Evolutionary conservation across 1,140 invertebrate species (phyloP).

Genomic region (Drosophila seguyi): DNA sequence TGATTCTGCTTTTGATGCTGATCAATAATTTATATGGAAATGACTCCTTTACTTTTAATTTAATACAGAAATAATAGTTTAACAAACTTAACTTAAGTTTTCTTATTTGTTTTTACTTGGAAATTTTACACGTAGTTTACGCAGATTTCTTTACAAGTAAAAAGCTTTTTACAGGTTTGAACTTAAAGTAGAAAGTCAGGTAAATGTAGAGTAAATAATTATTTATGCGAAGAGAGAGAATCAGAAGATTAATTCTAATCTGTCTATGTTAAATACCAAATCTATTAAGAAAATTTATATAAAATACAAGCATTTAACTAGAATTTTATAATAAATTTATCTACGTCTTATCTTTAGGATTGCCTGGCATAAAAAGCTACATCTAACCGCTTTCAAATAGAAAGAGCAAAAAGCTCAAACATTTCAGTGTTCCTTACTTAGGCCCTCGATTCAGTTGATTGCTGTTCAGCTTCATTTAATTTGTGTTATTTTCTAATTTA

Average conservation of each 20-base stretch:
- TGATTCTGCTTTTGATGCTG: too few relatives aligned
- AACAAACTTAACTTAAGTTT: too few relatives aligned
- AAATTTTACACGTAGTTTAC: neutral
- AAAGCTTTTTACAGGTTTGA: neutral
- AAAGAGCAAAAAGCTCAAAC: constrained; percentile 18
- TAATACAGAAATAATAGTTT: neutral
- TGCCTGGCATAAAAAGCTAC: constrained; percentile 15
- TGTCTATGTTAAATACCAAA: neutral
- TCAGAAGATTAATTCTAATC: neutral
- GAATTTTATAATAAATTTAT: neutral
- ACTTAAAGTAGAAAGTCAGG: neutral
- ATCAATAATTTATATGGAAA: too few relatives aligned
- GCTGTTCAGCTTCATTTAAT: neutral
- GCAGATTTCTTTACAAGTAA: neutral
- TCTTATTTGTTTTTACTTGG: neutral
- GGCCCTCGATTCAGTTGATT: constrained; percentile 8
- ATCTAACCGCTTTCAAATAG: neutral
- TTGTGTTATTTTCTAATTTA: neutral
- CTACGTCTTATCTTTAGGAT: neutral
- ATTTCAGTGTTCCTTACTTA: neutral
- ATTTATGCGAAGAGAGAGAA: neutral
- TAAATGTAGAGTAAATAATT: neutral
- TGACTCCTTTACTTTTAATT: neutral
- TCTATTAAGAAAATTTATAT: neutral
- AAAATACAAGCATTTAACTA: neutral